Base-by-base conservation (phyloP, 2,797 vertebrate genomes). In the Mionectes olivaceus region DNA sequence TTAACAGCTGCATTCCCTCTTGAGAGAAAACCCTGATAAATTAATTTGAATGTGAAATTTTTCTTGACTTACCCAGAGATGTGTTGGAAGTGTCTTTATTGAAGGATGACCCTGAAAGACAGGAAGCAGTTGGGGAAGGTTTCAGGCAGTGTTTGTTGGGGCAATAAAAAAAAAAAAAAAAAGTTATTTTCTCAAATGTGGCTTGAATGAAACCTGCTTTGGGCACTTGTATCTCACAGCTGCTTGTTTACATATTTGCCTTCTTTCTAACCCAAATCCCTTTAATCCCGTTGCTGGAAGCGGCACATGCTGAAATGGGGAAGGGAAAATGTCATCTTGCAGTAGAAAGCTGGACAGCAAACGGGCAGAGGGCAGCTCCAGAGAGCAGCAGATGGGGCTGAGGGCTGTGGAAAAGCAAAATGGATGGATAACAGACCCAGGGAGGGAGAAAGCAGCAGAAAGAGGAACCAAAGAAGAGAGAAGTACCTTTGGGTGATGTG, bases 211-310 rank as follows among this genome's bases (percentile, higher is more conserved):
- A 87, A 68, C 57, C 49, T 53, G 32, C 39, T 30, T 70, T 68
- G 68, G 47, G 61, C 53, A 28, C 77, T 92, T 79, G 9, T 7
- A 53, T 65, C 67, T 83, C 60, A 35, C 23, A 70, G 52, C 52
- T 94, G 55, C 83, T 89, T 92, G 70, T 94, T 95, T 92, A 89
- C 68, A 50, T 92, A 79, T 90, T 93, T 90, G 32, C 80, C 67
- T 92, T 87, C 70, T 90, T 86, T 88, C 81, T 70, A 10, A 55
- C 77, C 69, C 59, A 77, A 90, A n/a, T 63, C 50, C 33, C 43
- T 94, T 76, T 70, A 92, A 91, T 88, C 77, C 0, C 0, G 23
- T 90, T 88, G 59, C 70, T 94, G 80, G 90, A 76, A 89, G 53
- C n/a, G 7, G 19, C n/a, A 14, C 63, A 69, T 21, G 22, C 71